Base-by-base conservation (phyloP, 1,140 invertebrate genomes). In the Tetragnatha versicolor region DNA sequence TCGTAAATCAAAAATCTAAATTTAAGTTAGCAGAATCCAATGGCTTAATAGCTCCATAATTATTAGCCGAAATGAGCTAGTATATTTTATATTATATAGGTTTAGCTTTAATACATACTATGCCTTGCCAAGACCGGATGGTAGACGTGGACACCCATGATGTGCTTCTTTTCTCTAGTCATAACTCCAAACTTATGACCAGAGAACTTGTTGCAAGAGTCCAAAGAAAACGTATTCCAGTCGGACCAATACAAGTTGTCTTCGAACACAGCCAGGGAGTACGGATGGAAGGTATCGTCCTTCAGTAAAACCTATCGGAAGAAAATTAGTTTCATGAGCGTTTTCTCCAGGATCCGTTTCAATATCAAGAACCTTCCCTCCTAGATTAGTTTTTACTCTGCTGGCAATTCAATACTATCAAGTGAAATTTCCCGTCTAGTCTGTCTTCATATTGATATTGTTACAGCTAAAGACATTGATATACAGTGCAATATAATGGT, bases 231-330 rank as follows among this genome's bases (percentile, higher is more conserved):
- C 12, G 37, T 81, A 0, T 85, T 85, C 90, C 91, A 92, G 83
- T 97, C 94, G 53, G 91, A 94, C 93, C 95, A 97, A 83, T 92
- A 97, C 0, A 98, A 83, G 12, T 87, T 89, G 85, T 96, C 91
- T 85, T 96, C 95, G 85, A 96, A 97, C 3, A 98, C 89, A 0
- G 91, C 89, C 58, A 98, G 87, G 0, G 92, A 90, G 84, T 92
- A 94, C 0, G 95, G 94, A 86, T 94, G 92, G 84, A 90, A 84
- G 4, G 93, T 77, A 10, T 51, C 22, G 76, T 83, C 45, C 73
- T 81, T 76, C 55, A 84, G 27, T 61, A 84, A 29, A 17, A 81
- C 60, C 70, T 76, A 53, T 2, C 53, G 49, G 27, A n/a, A n/a
- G n/a, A n/a, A n/a, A n/a, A n/a, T n/a, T n/a, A n/a, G n/a, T n/a